Evolutionary conservation across 2,888 invertebrate species (phyloP), one percentile per base, ranked within the genome.

Genomic region (Dryococelus australis): DNA sequence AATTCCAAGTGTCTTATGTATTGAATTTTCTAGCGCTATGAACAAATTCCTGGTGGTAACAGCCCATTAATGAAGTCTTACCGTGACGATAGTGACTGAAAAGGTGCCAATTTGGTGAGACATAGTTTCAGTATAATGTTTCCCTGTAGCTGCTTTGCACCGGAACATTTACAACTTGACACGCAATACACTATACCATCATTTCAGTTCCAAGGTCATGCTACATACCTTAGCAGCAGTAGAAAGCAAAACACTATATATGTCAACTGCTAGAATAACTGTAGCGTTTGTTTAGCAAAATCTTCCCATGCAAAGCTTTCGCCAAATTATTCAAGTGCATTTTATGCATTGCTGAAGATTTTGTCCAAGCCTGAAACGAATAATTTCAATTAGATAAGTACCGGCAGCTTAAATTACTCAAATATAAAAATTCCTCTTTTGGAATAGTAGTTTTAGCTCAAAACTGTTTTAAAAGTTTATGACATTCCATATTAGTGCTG

Each of bases 21-120:
- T 86, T 87, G 86, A 35, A 85, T 87, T 86, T 87, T 87, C 78
- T 87, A 86, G 87, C 85, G 53, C 26, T 88, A 88, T 85, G 85
- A 87, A 86, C 80, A 86, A 87, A 86, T 88, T 79, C 88, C 88
- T 51, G 87, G 87, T 10, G 86, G 80, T 47, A 88, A 88, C 87
- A 47, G 87, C 53, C 87, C 86, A 24, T 47, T 87, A 87, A 85
- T 87, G 65, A 53, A 26, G 85, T 84, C 79, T 65, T 87, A 81
- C 87, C 43, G 85, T 20, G 85, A 85, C 53, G 85, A 78, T 16
- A 35, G 28, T 83, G 87, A 87, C 26, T 85, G 80, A 86, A 26
- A 65, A 24, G 2, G 65, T 65, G 65, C 65, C 47, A 10, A 65
- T 65, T 65, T n/a, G 65, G 65, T 65, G 65, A 65, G 65, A 65